Evolutionary conservation across 2,113 vertebrate species (phyloP), one percentile per base, ranked within the genome.

Genomic region (Megaceryle torquata): DNA sequence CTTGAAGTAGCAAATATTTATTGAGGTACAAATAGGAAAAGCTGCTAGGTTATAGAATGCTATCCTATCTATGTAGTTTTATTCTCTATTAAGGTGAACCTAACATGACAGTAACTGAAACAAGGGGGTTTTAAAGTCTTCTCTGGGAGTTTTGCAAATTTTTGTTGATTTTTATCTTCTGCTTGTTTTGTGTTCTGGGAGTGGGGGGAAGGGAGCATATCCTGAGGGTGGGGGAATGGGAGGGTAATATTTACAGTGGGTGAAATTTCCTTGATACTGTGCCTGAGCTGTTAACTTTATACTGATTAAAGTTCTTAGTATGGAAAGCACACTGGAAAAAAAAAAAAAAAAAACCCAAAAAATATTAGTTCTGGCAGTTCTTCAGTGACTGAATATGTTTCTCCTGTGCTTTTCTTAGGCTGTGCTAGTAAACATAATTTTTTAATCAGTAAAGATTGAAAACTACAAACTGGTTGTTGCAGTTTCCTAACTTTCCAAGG

Each of bases 171-270:
- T 89, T 1, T 1, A 2, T 71, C 10, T 70, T 84, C 14, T 5
- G 4, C 29, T 76, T 1, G 0, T 63, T 91, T 63, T 17, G 2
- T 60, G 11, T n/a, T 69, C 20, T 50, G 24, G 8, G n/a, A 2
- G 0, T 21, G 15, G 4, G 7, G 10, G 51, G 25, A 26, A 50
- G 37, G 20, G 13, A 59, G 53, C 18, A 3, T 41, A 5, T 69
- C 48, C 35, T 37, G 48, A 68, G 39, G 8, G 3, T 69, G 78
- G 15, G 18, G 56, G 22, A 41, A 50, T 5, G 53, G 41, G 21
- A 54, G 7, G 9, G 10, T 31, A 8, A 15, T 48, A 31, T 26
- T 79, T 64, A 11, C 0, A 75, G 15, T 1, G 2, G 18, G 5
- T 83, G 22, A 43, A 13, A 72, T 72, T 71, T 79, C 31, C 20